Conservation (phyloP, 2,113 vertebrate genomes). For the Pseudorhombus dupliciocellatus region DNA sequence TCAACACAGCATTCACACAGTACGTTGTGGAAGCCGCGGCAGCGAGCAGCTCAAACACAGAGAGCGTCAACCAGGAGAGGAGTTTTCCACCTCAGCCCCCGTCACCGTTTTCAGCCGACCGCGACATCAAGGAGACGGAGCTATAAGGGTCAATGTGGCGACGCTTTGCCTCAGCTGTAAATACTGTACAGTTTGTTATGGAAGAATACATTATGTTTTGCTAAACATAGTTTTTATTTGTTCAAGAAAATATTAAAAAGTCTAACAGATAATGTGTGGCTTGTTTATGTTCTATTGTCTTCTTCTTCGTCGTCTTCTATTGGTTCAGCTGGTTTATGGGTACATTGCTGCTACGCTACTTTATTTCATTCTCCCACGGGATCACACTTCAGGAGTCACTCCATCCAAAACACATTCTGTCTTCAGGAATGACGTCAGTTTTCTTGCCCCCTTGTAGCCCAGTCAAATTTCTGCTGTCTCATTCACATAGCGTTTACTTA, state of each 20-base stretch:
- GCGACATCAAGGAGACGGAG: conserved; percentile 75
- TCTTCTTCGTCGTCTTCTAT: no score
- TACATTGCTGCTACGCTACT: no score
- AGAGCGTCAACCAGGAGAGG: background rate
- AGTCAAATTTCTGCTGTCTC: no score
- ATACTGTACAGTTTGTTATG: conserved; percentile 15
- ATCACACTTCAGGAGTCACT: no score
- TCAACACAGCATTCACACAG: conserved; percentile 74
- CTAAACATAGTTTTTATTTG: conserved; percentile 9
- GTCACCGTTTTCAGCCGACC: background rate
- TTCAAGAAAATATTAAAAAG: background rate
- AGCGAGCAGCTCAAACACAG: conserved; percentile 41
- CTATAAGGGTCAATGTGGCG: conserved; percentile 49
- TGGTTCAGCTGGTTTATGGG: no score
- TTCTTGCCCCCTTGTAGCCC: no score
- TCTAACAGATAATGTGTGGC: background rate
- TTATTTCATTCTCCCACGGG: no score
- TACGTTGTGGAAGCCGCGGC: conserved; percentile 73
- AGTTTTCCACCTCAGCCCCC: conserved; percentile 10
- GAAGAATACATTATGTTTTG: conserved; percentile 60
- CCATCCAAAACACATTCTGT: no score
- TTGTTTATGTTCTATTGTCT: no score
- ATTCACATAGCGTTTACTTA: no score
- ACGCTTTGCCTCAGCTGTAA: conserved; percentile 1
- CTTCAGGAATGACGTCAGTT: no score